Conservation (phyloP, 2,888 invertebrate genomes). For the Scaptomyza polygonia region DNA sequence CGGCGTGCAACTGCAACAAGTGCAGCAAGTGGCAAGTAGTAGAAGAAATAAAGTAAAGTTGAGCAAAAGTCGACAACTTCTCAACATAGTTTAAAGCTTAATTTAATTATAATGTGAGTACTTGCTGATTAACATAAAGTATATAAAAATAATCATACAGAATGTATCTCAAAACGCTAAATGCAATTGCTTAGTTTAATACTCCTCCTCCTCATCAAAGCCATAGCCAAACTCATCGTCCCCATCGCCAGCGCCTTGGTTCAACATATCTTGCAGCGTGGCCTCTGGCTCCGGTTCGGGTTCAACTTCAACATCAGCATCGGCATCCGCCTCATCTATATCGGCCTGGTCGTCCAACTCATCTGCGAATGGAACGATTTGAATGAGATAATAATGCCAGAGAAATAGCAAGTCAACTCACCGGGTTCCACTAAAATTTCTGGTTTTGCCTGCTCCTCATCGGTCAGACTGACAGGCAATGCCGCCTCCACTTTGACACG, state of each 20-base stretch:
- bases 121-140: slow-evolving; percentile 27
- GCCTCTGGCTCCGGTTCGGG: slow-evolving; percentile 84
- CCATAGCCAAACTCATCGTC: slow-evolving; percentile 89
- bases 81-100: slow-evolving; percentile 30
- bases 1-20: slow-evolving; percentile 44
- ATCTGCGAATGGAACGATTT: slow-evolving; percentile 55
- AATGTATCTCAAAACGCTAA: slow-evolving; percentile 17
- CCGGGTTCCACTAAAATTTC: slow-evolving; percentile 73
- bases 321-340: slow-evolving; percentile 63
- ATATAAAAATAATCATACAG: slow-evolving; percentile 16
- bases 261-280: slow-evolving; percentile 87
- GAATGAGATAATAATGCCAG: neutral
- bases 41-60: neutral
- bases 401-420: slow-evolving; percentile 20
- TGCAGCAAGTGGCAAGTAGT: slow-evolving; percentile 19
- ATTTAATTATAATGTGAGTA: slow-evolving; percentile 60
- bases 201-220: slow-evolving; percentile 89
- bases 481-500: slow-evolving; percentile 77
- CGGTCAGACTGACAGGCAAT: slow-evolving; percentile 68
- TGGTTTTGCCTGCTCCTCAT: slow-evolving; percentile 57
- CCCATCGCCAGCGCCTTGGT: slow-evolving; percentile 87
- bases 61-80: neutral
- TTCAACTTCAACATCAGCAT: slow-evolving; percentile 83
- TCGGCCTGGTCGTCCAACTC: slow-evolving; percentile 77
- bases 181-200: slow-evolving; percentile 51